Conservation (phyloP, 2,888 invertebrate genomes). For the Cheilosia grossa region DNA sequence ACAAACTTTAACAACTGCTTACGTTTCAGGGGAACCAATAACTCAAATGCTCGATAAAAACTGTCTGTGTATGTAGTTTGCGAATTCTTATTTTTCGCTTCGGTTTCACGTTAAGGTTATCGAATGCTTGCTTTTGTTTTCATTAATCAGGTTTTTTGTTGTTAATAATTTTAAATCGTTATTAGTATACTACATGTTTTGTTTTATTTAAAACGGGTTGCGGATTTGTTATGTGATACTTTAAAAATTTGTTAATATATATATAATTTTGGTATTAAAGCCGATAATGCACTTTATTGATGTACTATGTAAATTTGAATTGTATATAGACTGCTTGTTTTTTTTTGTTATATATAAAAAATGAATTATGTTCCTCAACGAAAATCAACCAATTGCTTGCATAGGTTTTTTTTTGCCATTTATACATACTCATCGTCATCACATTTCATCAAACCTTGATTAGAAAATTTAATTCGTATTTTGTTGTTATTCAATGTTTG, state of each 20-base stretch:
- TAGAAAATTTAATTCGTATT: constrained; percentile 24
- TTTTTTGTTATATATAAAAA: constrained; percentile 3
- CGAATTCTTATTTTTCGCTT: constrained; percentile 1
- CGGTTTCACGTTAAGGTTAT: constrained; percentile 36
- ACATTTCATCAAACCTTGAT: constrained; percentile 55
- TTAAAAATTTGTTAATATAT: constrained; percentile 33
- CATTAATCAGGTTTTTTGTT: constrained; percentile 24
- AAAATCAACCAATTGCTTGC: constrained; percentile 51
- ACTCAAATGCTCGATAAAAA: neutral
- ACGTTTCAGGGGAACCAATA: too few species aligned
- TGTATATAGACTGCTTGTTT: constrained; percentile 45
- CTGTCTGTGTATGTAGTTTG: neutral
- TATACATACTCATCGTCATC: constrained; percentile 34
- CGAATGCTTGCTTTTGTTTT: constrained; percentile 25
- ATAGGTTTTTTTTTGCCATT: neutral
- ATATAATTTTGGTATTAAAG: constrained; percentile 78
- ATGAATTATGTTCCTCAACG: constrained; percentile 26
- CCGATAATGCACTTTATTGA: constrained; percentile 82
- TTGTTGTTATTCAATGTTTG: constrained; percentile 24
- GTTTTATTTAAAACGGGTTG: constrained; percentile 24
- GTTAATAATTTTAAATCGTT: constrained; percentile 11
- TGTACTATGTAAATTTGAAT: constrained; percentile 78
- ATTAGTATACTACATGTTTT: constrained; percentile 37
- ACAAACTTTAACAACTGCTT: too few species aligned
- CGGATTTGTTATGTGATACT: constrained; percentile 7